A percentile compares a stretch with the other conserved stretches of the same genome.
These are phyloP conservation scores for Hylomyscus alleni DNA, from an alignment of 2,797 vertebrate species.

Conservation along the genomic window DNA sequence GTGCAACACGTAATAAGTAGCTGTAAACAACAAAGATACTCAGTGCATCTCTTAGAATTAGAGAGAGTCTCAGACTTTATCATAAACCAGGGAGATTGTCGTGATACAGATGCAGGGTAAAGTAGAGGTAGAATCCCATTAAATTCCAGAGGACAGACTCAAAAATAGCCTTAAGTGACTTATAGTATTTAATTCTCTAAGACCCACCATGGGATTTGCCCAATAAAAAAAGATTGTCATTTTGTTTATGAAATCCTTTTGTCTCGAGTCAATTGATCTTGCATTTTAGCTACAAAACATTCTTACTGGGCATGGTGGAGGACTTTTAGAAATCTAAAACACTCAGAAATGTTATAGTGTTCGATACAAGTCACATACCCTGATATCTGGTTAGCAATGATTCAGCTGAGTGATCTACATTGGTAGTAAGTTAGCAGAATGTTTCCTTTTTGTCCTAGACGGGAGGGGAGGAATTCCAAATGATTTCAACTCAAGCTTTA, in stretches of 20 bases:
- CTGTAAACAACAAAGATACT: neutral
- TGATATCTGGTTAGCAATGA: slow-evolving; percentile 21
- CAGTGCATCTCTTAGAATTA: neutral
- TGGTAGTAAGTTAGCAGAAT: neutral
- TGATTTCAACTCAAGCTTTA: slow-evolving; percentile 40
- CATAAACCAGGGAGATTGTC: neutral
- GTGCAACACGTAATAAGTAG: neutral
- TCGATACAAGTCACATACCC: neutral
- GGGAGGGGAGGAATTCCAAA: neutral
- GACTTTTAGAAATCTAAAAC: neutral
- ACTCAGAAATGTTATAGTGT: slow-evolving; percentile 20
- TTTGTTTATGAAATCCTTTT: slow-evolving; percentile 27
- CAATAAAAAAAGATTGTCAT: neutral
- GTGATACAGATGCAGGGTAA: neutral
- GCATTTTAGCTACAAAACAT: neutral
- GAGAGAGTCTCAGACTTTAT: slow-evolving; percentile 36
- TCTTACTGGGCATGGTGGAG: neutral
- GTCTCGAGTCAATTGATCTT: neutral
- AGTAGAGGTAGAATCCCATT: neutral
- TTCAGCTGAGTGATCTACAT: neutral
- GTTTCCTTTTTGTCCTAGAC: neutral
- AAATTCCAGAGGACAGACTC: neutral
- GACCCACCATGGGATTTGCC: neutral
- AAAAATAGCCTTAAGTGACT: slow-evolving; percentile 24
- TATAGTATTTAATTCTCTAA: slow-evolving; percentile 46